Evolutionary conservation across 2,113 vertebrate species (phyloP).

Genomic region (Euleptes europaea): DNA sequence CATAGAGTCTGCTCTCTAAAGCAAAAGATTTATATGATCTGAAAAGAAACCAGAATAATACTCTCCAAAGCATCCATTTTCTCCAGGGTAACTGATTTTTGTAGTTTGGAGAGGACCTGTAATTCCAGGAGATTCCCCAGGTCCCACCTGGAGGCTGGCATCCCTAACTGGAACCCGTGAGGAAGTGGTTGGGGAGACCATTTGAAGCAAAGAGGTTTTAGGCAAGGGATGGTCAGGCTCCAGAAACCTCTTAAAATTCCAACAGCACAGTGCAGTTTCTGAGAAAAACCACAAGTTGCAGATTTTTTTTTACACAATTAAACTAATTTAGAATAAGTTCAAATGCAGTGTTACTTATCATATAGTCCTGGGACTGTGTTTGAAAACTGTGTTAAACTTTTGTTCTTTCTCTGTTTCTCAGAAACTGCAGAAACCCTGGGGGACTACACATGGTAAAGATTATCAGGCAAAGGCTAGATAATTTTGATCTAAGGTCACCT

Average conservation of each 20-base stretch:
- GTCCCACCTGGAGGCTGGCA: too few species aligned
- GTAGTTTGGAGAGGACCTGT: too few species aligned
- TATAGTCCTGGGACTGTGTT: not conserved
- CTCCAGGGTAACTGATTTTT: too few species aligned
- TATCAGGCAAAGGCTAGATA: conserved; percentile 20
- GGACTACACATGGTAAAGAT: conserved; percentile 38
- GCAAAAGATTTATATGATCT: too few species aligned
- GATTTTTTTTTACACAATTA: not conserved
- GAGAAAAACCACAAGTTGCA: not conserved
- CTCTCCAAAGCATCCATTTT: too few species aligned
- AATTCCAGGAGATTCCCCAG: too few species aligned
- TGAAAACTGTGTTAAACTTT: not conserved
- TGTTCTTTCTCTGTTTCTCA: not conserved
- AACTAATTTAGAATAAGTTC: not conserved
- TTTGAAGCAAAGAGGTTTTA: too few species aligned
- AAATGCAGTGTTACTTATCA: not conserved
- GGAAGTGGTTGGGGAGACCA: too few species aligned
- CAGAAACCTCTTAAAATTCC: not conserved
- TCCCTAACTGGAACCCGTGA: too few species aligned
- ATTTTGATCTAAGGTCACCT: conserved; percentile 46
- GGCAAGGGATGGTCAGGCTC: too few species aligned
- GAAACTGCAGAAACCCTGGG: not conserved
- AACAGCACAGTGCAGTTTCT: not conserved
- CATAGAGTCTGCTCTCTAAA: too few species aligned
- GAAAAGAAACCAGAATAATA: too few species aligned